These are phyloP conservation scores for Eurois occulta DNA, from an alignment of 2,888 invertebrate species.

Conservation along the genomic window DNA sequence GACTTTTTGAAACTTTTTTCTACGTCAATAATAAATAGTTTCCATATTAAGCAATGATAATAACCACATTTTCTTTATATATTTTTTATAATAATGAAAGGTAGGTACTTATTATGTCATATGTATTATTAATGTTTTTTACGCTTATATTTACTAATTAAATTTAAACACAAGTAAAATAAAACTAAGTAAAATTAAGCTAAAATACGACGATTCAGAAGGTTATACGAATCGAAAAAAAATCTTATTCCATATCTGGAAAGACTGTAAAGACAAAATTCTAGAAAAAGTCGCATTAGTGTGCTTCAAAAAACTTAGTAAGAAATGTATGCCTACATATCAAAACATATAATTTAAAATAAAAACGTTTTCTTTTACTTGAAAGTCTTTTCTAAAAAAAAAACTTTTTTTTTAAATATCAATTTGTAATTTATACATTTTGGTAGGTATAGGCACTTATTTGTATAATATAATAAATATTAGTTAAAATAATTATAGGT, in stretches of 20 bases:
- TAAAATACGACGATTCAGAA: background rate
- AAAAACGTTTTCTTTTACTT: background rate
- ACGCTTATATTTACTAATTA: background rate
- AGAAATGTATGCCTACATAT: conserved; percentile 11
- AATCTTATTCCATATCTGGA: background rate
- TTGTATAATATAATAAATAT: background rate
- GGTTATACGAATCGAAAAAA: background rate
- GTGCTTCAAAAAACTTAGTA: background rate
- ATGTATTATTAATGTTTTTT: background rate
- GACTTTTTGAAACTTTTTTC: background rate
- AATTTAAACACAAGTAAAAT: background rate
- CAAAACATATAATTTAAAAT: background rate
- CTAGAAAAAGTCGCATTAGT: background rate
- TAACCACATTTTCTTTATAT: background rate
- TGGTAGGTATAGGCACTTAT: background rate
- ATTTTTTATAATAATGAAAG: background rate
- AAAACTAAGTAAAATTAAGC: background rate
- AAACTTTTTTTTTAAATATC: background rate
- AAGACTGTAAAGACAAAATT: background rate
- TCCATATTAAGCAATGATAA: background rate
- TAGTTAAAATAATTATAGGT: background rate
- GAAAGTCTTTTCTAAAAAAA: background rate
- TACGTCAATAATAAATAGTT: background rate
- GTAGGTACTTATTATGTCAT: background rate
- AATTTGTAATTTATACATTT: background rate